These are phyloP conservation scores for Listronotus oregonensis DNA, from an alignment of 1,140 invertebrate species.

Conservation along the genomic window DNA sequence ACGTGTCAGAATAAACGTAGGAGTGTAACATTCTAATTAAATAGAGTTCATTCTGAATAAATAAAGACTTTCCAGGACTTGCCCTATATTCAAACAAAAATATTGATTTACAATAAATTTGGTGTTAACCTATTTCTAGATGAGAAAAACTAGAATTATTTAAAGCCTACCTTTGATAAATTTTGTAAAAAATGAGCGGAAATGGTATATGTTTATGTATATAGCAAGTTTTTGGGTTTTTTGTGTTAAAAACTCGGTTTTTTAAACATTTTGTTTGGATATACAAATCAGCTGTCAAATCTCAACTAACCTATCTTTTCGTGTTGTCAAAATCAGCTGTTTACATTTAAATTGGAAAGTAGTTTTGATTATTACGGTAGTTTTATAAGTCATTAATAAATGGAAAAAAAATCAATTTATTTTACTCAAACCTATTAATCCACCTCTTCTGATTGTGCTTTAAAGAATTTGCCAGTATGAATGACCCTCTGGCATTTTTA, in stretches of 20 bases:
- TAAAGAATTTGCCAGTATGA: no score
- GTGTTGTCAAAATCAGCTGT: slow-evolving; percentile 7
- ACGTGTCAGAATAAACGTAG: background rate
- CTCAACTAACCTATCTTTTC: no score
- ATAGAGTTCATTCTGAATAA: slow-evolving; percentile 9
- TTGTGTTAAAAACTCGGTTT: background rate
- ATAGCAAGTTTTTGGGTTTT: background rate
- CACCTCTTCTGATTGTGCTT: no score
- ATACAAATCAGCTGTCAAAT: no score
- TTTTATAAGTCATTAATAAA: no score
- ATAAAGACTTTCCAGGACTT: slow-evolving; percentile 15
- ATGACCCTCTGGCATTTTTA: no score
- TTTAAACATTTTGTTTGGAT: background rate
- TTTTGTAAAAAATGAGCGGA: no score
- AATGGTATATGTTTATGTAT: background rate
- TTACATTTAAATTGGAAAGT: background rate
- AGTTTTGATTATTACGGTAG: no score
- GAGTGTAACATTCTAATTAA: slow-evolving; percentile 11
- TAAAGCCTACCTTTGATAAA: no score
- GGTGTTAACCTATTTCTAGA: background rate
- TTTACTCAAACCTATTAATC: no score
- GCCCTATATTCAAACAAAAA: slow-evolving; percentile 31
- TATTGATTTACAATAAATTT: slow-evolving; percentile 26
- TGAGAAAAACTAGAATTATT: no score
- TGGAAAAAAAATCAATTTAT: no score